Conservation (phyloP, 2,888 invertebrate genomes). For the Notodonta dromedarius region DNA sequence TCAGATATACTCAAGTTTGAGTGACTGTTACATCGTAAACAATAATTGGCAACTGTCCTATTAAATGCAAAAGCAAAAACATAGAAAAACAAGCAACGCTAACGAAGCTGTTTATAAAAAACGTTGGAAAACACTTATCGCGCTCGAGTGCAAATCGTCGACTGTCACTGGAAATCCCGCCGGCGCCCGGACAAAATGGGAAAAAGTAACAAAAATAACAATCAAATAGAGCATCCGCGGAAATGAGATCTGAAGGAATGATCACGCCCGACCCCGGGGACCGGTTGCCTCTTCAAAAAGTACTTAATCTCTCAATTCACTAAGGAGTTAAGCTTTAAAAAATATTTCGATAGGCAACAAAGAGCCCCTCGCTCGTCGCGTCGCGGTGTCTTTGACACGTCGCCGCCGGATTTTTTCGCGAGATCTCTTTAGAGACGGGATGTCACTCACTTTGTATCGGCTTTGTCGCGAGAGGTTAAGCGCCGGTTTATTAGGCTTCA, state of each 20-base stretch:
- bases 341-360: conserved; percentile 83
- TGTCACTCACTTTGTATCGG: conserved; percentile 83
- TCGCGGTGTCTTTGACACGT: conserved; percentile 84
- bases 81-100: conserved; percentile 62
- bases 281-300: conserved; percentile 86
- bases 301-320: conserved; percentile 85
- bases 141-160: conserved; percentile 81
- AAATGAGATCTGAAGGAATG: conserved; percentile 83
- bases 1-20: conserved; percentile 10
- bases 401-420: conserved; percentile 79
- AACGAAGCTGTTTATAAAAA: conserved; percentile 77
- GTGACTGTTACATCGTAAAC: conserved; percentile 18
- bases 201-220: conserved; percentile 83
- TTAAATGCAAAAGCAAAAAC: conserved; percentile 45
- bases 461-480: conserved; percentile 82
- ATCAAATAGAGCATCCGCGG: conserved; percentile 82
- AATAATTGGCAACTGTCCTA: conserved; percentile 37
- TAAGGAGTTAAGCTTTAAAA: conserved; percentile 85
- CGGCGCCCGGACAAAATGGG: conserved; percentile 68
- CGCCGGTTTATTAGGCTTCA: conserved; percentile 81
- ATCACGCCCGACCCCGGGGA: conserved; percentile 83
- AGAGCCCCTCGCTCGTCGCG: conserved; percentile 69
- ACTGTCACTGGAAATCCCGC: conserved; percentile 81
- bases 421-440: conserved; percentile 78
- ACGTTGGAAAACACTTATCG: conserved; percentile 80